Percentiles rank a stretch among this genome's conserved stretches.
Conservation (phyloP, 1,140 invertebrate genomes). For the Pollicipes pollicipes region DNA sequence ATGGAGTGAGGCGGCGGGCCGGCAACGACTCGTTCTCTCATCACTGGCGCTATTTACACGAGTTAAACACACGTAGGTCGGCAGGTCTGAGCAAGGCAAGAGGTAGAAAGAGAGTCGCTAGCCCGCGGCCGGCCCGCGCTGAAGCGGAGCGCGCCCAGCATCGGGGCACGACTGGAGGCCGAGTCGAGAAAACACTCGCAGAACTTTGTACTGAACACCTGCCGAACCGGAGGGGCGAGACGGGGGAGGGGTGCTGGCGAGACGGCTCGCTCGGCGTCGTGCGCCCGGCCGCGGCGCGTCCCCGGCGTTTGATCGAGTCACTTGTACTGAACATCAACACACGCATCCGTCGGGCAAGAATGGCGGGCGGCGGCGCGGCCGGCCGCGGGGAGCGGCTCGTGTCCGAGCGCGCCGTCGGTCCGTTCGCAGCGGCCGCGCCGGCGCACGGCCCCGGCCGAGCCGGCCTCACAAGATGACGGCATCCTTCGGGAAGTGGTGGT, state of each 20-base stretch:
- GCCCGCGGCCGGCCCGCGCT: too few relatives aligned
- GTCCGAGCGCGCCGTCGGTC: background rate
- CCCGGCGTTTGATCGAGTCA: background rate
- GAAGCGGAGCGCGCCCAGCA: background rate
- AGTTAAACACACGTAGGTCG: background rate
- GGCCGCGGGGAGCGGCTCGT: too few relatives aligned
- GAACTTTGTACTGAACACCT: background rate
- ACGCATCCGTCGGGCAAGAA: background rate
- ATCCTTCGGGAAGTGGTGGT: conserved; percentile 45
- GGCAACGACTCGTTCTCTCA: background rate
- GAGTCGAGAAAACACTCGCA: background rate
- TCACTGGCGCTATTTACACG: background rate
- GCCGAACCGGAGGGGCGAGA: too few relatives aligned
- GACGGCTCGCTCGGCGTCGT: too few relatives aligned
- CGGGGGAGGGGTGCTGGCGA: too few relatives aligned
- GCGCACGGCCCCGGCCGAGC: background rate
- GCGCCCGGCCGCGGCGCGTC: too few relatives aligned
- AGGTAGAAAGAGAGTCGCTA: background rate
- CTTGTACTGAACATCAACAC: background rate
- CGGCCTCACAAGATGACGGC: background rate
- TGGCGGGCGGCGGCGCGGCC: too few relatives aligned
- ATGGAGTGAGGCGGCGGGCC: background rate
- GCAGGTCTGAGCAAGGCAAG: background rate
- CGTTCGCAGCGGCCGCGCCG: too few relatives aligned
- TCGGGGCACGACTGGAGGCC: background rate